phyloP scores from a whole-genome alignment of 2,888 invertebrate species.

The Rhingia campestris region DNA sequence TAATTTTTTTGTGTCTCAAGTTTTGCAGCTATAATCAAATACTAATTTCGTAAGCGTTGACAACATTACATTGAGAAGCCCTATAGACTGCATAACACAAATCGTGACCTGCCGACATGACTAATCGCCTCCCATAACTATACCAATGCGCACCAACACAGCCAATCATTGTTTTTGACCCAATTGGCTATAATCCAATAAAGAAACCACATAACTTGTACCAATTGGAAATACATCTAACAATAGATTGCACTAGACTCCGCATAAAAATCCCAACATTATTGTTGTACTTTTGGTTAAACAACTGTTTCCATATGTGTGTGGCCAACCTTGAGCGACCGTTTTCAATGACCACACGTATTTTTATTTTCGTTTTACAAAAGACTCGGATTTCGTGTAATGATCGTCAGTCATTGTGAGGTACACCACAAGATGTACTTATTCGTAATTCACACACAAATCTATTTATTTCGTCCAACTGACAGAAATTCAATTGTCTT shows the following conservation, averaged over 20 bases:
- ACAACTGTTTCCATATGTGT: background rate
- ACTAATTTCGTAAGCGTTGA: constrained; percentile 8
- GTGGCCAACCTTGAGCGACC: constrained; percentile 45
- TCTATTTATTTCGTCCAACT: constrained; percentile 4
- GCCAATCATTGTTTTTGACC: constrained; percentile 30
- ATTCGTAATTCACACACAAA: constrained; percentile 17
- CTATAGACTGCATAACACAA: constrained; percentile 3
- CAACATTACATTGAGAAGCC: constrained; percentile 5
- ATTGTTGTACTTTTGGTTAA: background rate
- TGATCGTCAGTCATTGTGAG: constrained; percentile 28
- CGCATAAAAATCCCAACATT: background rate
- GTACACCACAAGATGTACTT: constrained; percentile 21
- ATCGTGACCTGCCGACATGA: constrained; percentile 40
- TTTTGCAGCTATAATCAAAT: background rate
- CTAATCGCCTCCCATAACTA: constrained; percentile 28
- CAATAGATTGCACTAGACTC: constrained; percentile 17
- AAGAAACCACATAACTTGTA: constrained; percentile 16
- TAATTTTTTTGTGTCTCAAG: no score
- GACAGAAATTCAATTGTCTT: constrained; percentile 35
- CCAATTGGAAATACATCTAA: constrained; percentile 45
- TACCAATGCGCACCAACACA: constrained; percentile 33
- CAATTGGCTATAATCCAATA: constrained; percentile 61
- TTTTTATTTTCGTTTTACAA: constrained; percentile 4
- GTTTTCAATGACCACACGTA: constrained; percentile 58
- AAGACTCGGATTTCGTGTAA: constrained; percentile 32